Conservation (phyloP, 1,140 invertebrate species). For the Polypedilum pembai region DNA sequence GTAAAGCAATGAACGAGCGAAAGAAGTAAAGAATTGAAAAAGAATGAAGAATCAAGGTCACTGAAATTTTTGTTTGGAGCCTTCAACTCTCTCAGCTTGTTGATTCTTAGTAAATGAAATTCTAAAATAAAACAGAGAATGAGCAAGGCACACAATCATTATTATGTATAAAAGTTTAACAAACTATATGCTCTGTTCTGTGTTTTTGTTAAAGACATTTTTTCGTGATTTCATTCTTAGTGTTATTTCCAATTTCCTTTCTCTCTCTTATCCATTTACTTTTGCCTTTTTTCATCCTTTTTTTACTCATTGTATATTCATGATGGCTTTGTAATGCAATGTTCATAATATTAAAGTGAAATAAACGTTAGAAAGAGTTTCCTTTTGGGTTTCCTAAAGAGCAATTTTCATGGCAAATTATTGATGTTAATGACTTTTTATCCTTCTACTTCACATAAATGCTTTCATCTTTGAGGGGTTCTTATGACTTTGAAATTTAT, state of each 20-base stretch:
- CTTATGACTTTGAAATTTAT: too few species aligned
- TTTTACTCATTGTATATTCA: neutral
- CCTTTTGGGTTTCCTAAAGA: neutral
- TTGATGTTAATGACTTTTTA: neutral
- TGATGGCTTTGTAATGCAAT: neutral
- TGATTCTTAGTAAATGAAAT: neutral
- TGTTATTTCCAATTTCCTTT: neutral
- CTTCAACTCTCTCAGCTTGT: conserved; percentile 16
- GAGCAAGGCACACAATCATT: neutral
- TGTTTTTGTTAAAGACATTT: neutral
- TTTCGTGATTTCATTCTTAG: neutral
- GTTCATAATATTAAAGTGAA: neutral
- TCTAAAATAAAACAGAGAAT: neutral
- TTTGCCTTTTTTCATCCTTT: neutral
- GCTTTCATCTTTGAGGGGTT: too few species aligned
- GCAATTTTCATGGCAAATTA: neutral
- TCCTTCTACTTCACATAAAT: too few species aligned
- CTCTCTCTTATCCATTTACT: neutral
- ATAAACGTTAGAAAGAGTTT: neutral
- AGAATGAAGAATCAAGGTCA: conserved; percentile 3
- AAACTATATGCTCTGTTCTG: neutral
- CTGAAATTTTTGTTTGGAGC: neutral
- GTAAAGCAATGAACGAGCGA: neutral
- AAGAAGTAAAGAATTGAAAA: neutral
- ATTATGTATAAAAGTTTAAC: conserved; percentile 10